A percentile compares a stretch with the other conserved stretches of the same genome.
phyloP scores from a whole-genome alignment of 30 jellyfish, hydroid and myxozoan species.

The Hydractinia symbiolongicarpus region DNA sequence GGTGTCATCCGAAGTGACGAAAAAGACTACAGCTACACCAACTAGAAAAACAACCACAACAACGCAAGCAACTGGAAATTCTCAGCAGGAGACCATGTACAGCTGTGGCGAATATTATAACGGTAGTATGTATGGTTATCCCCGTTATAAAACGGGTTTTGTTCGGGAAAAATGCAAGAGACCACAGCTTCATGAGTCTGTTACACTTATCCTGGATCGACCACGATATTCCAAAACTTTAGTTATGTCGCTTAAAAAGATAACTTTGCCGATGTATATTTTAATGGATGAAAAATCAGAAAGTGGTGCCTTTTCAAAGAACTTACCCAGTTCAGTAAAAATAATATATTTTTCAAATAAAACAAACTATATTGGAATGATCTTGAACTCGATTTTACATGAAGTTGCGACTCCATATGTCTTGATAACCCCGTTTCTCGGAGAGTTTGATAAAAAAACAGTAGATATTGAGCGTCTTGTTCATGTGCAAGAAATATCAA shows the following conservation, averaged over 20 bases:
- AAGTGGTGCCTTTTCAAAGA: not conserved
- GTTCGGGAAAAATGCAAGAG: conserved; percentile 42
- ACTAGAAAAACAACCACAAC: too few species aligned
- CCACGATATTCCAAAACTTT: not conserved
- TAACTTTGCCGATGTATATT: not conserved
- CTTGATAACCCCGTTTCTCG: conserved; percentile 44
- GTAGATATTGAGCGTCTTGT: conserved; percentile 58
- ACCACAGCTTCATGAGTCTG: conserved; percentile 27
- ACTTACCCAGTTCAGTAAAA: not conserved
- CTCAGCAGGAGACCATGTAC: not conserved
- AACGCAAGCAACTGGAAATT: too few species aligned
- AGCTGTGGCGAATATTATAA: conserved; percentile 48
- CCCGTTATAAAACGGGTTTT: conserved; percentile 50
- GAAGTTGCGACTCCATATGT: conserved; percentile 53
- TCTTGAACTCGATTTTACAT: conserved; percentile 35
- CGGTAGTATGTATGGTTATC: conserved; percentile 53
- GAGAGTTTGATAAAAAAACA: conserved; percentile 14
- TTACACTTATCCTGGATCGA: conserved; percentile 46
- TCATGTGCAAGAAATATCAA: conserved; percentile 35
- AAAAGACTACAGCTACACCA: too few species aligned
- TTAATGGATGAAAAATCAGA: not conserved
- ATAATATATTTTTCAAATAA: not conserved
- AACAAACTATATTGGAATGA: not conserved
- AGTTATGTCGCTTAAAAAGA: not conserved
- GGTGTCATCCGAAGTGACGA: too few species aligned